These are phyloP conservation scores for Eupithecia exiguata DNA, from an alignment of 2,888 invertebrate genomes.

Conservation along the genomic window DNA sequence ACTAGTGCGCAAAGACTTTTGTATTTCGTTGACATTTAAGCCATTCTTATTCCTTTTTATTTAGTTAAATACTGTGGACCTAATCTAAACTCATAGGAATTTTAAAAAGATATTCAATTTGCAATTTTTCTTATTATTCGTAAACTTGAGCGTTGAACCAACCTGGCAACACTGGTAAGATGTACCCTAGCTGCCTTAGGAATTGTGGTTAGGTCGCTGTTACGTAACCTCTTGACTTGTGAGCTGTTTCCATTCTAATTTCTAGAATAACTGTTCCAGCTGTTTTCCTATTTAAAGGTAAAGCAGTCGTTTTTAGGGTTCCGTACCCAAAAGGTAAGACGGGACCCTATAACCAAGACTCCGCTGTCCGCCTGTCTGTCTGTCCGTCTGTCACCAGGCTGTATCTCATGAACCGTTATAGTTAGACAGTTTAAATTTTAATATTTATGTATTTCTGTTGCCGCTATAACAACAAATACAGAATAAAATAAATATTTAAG, in stretches of 20 bases:
- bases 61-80: background rate
- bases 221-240: constrained; percentile 26
- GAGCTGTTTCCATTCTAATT: constrained; percentile 12
- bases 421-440: no score
- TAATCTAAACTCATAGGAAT: background rate
- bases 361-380: no score
- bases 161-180: constrained; percentile 26
- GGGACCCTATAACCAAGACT: no score
- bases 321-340: no score
- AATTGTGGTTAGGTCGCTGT: constrained; percentile 29
- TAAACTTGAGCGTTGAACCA: background rate
- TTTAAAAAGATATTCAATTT: background rate
- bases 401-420: no score
- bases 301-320: no score
- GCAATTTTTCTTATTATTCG: background rate
- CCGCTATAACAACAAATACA: no score
- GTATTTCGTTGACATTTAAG: background rate
- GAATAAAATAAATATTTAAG: no score
- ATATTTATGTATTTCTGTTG: no score
- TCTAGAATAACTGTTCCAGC: background rate
- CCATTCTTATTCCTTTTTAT: background rate
- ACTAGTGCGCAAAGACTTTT: background rate
- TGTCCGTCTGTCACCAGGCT: no score
- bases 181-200: constrained; percentile 15
- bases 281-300: background rate